phyloP scores from a whole-genome alignment of 2,888 invertebrate species.

The Dryomyza anilis region DNA sequence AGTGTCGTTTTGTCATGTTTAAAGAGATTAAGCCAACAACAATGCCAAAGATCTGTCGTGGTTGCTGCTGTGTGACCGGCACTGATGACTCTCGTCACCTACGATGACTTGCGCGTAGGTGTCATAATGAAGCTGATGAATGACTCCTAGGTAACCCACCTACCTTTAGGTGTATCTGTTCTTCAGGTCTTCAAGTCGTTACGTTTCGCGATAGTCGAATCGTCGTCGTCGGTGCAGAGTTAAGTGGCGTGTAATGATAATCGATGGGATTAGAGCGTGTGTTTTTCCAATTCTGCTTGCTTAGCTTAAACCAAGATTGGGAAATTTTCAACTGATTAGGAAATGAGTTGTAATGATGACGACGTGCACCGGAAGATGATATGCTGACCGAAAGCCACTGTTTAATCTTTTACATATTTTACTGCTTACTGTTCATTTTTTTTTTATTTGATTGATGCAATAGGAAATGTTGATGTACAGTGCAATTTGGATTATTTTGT shows the following conservation, averaged over 20 bases:
- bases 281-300: constrained; percentile 26
- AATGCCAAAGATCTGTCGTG: neutral
- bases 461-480: no score
- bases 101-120: constrained; percentile 16
- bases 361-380: neutral
- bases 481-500: no score
- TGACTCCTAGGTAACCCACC: neutral
- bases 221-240: constrained; percentile 17
- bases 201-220: no score
- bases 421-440: neutral
- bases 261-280: constrained; percentile 52
- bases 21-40: constrained; percentile 19
- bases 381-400: neutral
- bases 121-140: constrained; percentile 21
- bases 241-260: constrained; percentile 44
- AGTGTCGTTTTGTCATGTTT: constrained; percentile 30
- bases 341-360: neutral
- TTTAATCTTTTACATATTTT: constrained; percentile 6
- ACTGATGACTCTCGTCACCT: neutral
- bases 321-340: constrained; percentile 3
- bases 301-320: constrained; percentile 19
- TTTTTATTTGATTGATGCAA: constrained; percentile 2
- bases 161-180: neutral
- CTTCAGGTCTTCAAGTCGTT: no score
- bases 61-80: neutral